Conservation (phyloP, 2,888 invertebrate species). For the Drosophila engyochracea region DNA sequence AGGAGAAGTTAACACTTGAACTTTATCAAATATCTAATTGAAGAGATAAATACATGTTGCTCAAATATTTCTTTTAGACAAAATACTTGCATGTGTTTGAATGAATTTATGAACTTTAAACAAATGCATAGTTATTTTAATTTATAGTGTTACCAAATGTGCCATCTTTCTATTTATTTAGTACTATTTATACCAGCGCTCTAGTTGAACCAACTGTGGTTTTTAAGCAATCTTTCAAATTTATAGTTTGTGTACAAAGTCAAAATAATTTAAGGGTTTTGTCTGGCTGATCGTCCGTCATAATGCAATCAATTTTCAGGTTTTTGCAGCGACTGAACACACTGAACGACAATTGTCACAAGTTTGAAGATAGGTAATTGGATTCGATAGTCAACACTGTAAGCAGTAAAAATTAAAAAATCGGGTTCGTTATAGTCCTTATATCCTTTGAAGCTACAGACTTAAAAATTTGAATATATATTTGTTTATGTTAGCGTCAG, state of each 20-base stretch:
- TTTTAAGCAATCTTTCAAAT: background rate
- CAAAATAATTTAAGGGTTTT: background rate
- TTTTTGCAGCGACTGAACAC: background rate
- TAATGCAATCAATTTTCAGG: background rate
- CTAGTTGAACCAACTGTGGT: background rate
- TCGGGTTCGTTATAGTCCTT: too few species aligned
- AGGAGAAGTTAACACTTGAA: background rate
- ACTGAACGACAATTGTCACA: background rate
- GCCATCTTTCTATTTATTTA: background rate
- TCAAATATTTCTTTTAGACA: background rate
- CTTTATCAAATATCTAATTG: constrained; percentile 8
- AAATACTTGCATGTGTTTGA: background rate
- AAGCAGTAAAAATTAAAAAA: background rate
- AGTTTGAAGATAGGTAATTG: background rate
- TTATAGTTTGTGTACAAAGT: background rate
- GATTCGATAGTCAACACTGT: background rate
- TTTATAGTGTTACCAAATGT: background rate
- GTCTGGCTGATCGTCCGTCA: background rate
- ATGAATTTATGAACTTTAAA: background rate
- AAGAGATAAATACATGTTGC: constrained; percentile 1
- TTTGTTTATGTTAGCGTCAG: background rate
- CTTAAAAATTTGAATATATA: background rate
- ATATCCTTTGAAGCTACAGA: too few species aligned
- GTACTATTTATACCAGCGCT: too few species aligned
- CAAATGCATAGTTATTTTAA: background rate